Conservation (phyloP, 2,888 invertebrate genomes). For the Coelogynopora nodosa region DNA sequence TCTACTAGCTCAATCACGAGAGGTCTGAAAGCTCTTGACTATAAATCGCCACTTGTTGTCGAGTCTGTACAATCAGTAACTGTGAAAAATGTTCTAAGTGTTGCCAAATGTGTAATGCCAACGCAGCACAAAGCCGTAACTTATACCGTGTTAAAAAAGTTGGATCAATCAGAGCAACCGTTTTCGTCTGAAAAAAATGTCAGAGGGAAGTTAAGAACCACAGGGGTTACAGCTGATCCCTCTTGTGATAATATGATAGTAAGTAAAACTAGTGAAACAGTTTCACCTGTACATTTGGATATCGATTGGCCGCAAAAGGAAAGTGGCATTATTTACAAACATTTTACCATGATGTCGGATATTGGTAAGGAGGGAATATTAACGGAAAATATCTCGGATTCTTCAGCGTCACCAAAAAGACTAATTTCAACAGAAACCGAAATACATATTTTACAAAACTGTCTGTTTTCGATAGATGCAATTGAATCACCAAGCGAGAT, state of each 20-base stretch:
- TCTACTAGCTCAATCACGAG: background rate
- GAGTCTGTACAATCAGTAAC: background rate
- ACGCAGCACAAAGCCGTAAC: background rate
- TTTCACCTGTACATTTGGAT: background rate
- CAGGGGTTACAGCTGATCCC: background rate
- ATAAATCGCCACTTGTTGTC: background rate
- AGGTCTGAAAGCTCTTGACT: background rate
- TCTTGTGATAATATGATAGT: too few relatives aligned
- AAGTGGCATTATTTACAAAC: background rate
- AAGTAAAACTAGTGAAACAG: background rate
- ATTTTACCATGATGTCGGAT: background rate
- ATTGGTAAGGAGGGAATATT: background rate
- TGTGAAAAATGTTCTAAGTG: background rate
- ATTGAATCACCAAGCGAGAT: background rate
- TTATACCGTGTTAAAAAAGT: background rate
- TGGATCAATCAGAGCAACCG: background rate
- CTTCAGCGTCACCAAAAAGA: background rate
- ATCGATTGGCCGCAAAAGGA: background rate
- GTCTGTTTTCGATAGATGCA: background rate
- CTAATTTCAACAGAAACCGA: background rate
- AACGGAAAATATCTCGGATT: background rate
- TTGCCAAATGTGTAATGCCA: background rate
- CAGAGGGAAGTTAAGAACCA: background rate
- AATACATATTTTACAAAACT: background rate
- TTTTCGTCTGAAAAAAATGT: background rate